phyloP scores from a whole-genome alignment of 2,113 vertebrate species.

The Oncorhynchus kisutch region DNA sequence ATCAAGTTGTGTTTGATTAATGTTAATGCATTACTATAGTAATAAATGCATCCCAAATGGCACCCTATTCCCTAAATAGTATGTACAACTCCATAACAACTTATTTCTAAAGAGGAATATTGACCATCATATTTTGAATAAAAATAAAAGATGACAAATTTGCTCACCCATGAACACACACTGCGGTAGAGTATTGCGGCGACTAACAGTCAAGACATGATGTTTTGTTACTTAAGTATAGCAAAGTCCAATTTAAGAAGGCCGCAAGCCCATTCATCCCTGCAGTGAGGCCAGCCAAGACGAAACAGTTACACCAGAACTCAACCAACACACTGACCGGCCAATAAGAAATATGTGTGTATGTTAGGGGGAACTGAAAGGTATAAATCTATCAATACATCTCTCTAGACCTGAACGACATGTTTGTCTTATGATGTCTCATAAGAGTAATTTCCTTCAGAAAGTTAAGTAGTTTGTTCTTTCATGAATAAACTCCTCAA shows the following conservation, averaged over 20 bases:
- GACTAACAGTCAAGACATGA: slow-evolving; percentile 49
- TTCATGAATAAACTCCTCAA: too few relatives aligned
- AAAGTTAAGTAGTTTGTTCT: too few relatives aligned
- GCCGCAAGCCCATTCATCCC: slow-evolving; percentile 48
- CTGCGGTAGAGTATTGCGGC: slow-evolving; percentile 49
- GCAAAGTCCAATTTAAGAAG: slow-evolving; percentile 57
- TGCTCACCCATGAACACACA: background rate
- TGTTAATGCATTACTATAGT: background rate
- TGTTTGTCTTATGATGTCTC: too few relatives aligned
- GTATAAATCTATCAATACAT: too few relatives aligned
- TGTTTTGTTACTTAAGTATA: slow-evolving; percentile 47
- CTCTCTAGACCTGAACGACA: too few relatives aligned
- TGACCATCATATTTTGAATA: background rate
- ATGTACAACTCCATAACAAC: background rate
- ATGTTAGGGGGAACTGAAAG: too few relatives aligned
- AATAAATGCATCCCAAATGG: too few relatives aligned
- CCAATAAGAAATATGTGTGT: background rate
- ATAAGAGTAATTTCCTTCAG: too few relatives aligned
- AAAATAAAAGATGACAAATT: slow-evolving; percentile 16
- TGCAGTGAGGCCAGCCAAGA: slow-evolving; percentile 29
- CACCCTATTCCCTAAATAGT: too few relatives aligned
- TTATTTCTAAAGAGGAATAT: background rate
- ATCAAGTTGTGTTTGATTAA: background rate
- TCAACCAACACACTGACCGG: background rate
- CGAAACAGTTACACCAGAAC: background rate